Evolutionary conservation across 2,888 invertebrate species (phyloP).

Genomic region (Piscicola geometra): DNA sequence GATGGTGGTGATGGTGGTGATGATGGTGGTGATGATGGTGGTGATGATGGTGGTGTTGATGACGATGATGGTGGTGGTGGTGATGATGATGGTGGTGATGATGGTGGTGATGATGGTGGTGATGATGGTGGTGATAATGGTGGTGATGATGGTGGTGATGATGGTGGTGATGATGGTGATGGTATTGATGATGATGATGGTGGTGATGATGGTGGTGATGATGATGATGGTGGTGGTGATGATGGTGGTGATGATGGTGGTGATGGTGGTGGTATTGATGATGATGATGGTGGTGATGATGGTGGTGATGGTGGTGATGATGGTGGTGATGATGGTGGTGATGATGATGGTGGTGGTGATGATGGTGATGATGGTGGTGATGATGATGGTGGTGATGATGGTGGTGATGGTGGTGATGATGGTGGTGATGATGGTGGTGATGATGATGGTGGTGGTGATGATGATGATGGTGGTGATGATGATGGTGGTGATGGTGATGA

Average conservation of each 20-base stretch:
- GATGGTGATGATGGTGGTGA: slow-evolving; percentile 24
- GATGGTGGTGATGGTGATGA: slow-evolving; percentile 20
- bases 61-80: background rate
- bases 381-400: slow-evolving; percentile 28
- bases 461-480: slow-evolving; percentile 25
- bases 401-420: slow-evolving; percentile 28
- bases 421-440: slow-evolving; percentile 33
- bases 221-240: background rate
- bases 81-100: background rate
- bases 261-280: background rate
- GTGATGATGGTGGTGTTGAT: too few relatives aligned
- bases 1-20: background rate
- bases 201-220: background rate
- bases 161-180: background rate
- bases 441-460: slow-evolving; percentile 30
- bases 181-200: background rate
- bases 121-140: background rate
- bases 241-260: background rate
- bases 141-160: too few relatives aligned
- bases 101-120: background rate
- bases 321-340: slow-evolving; percentile 21
- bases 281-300: slow-evolving; percentile 14
- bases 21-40: background rate
- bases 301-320: background rate
- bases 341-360: slow-evolving; percentile 28